Percentiles rank a stretch among this genome's conserved stretches.
phyloP scores from a whole-genome alignment of 1,140 invertebrate genomes.

The Sesamia nonagrioides region DNA sequence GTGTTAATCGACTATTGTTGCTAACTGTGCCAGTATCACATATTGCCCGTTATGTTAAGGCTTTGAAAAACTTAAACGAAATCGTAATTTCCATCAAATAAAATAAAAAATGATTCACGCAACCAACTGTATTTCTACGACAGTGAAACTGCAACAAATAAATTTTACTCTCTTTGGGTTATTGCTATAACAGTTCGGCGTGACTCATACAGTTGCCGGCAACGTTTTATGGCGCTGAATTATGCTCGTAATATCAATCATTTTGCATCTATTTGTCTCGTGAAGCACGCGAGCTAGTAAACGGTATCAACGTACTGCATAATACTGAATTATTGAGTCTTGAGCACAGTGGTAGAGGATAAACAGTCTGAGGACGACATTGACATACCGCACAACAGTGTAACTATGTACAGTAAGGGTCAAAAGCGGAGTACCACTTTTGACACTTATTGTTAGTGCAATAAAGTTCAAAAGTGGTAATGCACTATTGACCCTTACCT shows the following conservation, averaged over 20 bases:
- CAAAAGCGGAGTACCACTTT: no score
- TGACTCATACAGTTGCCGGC: constrained; percentile 18
- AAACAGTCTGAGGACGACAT: background rate
- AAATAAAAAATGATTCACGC: background rate
- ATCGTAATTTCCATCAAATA: background rate
- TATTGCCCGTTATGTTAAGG: no score
- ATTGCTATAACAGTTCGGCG: constrained; percentile 21
- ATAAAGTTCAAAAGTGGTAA: no score
- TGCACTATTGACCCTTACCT: no score
- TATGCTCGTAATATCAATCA: constrained; percentile 34
- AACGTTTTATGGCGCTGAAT: constrained; percentile 11
- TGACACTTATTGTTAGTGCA: no score
- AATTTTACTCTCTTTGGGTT: constrained; percentile 37
- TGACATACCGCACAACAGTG: no score
- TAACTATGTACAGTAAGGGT: no score
- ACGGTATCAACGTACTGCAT: constrained; percentile 28
- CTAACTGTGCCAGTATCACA: no score
- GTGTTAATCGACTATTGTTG: no score
- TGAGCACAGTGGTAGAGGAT: background rate
- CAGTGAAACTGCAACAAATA: constrained; percentile 29
- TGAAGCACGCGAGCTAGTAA: constrained; percentile 34
- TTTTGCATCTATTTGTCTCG: constrained; percentile 27
- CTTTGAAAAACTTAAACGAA: background rate
- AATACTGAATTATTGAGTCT: background rate
- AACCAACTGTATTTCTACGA: background rate